A percentile compares a stretch with the other conserved stretches of the same genome.
These are phyloP conservation scores for Marcusenius ussheri DNA, from an alignment of 2,113 vertebrate genomes.

Conservation along the genomic window DNA sequence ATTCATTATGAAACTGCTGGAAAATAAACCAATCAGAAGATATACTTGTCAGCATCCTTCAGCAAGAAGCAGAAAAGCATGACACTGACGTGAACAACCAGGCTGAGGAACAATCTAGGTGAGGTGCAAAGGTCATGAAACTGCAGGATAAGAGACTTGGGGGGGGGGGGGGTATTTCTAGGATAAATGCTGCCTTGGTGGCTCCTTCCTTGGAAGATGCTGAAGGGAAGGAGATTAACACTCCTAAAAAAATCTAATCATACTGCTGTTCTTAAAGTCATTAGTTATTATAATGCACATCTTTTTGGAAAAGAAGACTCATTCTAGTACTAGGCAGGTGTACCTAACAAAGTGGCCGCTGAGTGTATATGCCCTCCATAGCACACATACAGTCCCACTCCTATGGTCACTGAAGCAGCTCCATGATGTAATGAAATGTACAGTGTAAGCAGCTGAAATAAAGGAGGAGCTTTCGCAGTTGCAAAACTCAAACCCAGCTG, in stretches of 20 bases:
- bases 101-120: not conserved
- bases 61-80: not conserved
- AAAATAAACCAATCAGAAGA: not conserved
- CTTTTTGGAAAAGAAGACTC: not conserved
- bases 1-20: not conserved
- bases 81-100: not conserved
- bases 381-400: not conserved
- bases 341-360: not conserved
- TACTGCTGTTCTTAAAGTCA: not conserved
- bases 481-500: not conserved
- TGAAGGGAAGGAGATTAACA: not conserved
- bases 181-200: not conserved
- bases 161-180: not conserved
- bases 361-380: not conserved
- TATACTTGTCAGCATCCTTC: not conserved
- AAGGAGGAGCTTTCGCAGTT: not conserved
- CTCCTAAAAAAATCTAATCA: not conserved
- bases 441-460: not conserved
- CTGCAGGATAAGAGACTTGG: not conserved
- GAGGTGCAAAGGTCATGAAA: not conserved
- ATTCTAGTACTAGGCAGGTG: not conserved
- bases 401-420: not conserved
- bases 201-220: not conserved
- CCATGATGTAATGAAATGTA: not conserved
- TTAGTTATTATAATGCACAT: not conserved